Evolutionary conservation across 2,113 vertebrate genomes (phyloP), one percentile per base, ranked within the genome.

Genomic region (Ovis canadensis): DNA sequence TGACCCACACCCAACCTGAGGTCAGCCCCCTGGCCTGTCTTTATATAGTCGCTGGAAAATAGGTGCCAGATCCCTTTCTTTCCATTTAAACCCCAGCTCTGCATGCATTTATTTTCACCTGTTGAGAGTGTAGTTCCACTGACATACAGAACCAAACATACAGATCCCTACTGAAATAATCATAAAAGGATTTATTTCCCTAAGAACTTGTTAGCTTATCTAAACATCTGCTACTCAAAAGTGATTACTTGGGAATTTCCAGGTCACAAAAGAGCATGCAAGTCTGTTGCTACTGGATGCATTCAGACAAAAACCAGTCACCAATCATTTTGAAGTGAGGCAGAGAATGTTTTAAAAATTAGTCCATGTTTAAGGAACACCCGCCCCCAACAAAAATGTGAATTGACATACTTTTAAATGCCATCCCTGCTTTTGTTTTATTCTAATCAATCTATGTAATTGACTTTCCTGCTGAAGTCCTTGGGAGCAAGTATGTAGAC

Each of bases 191-290:
- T 94, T 95, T 94, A 96, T 97, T 98, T 97, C 96, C 91, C 29
- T 97, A 96, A 97, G 96, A 98, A 97, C 86, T 93, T 96, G 71
- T 98, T 96, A 98, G 93, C 96, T 94, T 98, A 96, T 97, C 94
- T 98, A 98, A 98, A 98, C 96, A 97, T 96, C 96, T 97, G 97
- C 97, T 98, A 94, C 95, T 98, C 97, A 90, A 87, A 93, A 89
- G 96, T 84, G 96, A 98, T 97, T 98, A 97, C 89, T 97, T 98
- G 97, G 97, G 97, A 98, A 98, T 98, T 97, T 98, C 96, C 98
- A 98, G 98, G 97, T 98, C 96, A 98, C 89, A 87, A 15, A 89
- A 88, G 54, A 97, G 95, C 93, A 96, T 33, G 55, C 27, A 45
- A 33, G 78, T 60, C 82, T 95, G 74, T 88, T 57, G 96, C 97